phyloP scores from a whole-genome alignment of 2,797 vertebrate genomes.

The Trachurus trachurus region DNA sequence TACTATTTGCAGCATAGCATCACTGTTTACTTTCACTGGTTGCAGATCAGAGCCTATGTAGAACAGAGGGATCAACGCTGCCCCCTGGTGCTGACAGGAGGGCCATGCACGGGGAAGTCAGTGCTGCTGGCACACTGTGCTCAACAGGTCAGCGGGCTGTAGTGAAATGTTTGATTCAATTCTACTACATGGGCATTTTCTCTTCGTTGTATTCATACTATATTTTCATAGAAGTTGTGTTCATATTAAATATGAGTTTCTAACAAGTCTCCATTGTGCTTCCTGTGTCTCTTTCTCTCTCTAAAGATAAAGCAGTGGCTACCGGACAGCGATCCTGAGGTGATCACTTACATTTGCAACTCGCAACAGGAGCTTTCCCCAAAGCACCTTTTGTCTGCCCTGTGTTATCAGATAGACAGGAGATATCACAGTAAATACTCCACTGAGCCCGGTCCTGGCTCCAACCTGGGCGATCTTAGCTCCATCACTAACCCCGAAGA shows the following conservation, averaged over 20 bases:
- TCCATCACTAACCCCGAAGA: constrained; percentile 1
- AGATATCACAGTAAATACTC: constrained; percentile 50
- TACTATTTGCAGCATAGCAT: background rate
- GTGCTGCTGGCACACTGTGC: constrained; percentile 86
- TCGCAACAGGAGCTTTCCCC: constrained; percentile 48
- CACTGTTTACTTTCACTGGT: background rate
- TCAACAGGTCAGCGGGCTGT: constrained; percentile 73
- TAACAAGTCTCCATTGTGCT: background rate
- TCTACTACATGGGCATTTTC: background rate
- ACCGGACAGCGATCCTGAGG: constrained; percentile 75
- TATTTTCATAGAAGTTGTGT: background rate
- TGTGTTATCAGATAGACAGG: constrained; percentile 79
- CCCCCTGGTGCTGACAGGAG: constrained; percentile 84
- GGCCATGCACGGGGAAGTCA: constrained; percentile 86
- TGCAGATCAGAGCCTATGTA: constrained; percentile 81
- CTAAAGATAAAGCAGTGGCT: constrained; percentile 85
- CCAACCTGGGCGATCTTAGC: constrained; percentile 2
- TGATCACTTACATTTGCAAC: constrained; percentile 78
- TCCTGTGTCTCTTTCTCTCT: constrained; percentile 25
- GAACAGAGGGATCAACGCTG: constrained; percentile 60
- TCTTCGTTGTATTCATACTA: background rate
- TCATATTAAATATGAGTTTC: background rate
- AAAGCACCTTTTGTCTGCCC: constrained; percentile 72
- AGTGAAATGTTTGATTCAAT: background rate
- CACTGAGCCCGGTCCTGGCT: constrained; percentile 16